Percentiles rank a stretch among this genome's conserved stretches.
These are phyloP conservation scores for Holocentrus rufus DNA, from an alignment of 2,797 vertebrate species.

Conservation along the genomic window DNA sequence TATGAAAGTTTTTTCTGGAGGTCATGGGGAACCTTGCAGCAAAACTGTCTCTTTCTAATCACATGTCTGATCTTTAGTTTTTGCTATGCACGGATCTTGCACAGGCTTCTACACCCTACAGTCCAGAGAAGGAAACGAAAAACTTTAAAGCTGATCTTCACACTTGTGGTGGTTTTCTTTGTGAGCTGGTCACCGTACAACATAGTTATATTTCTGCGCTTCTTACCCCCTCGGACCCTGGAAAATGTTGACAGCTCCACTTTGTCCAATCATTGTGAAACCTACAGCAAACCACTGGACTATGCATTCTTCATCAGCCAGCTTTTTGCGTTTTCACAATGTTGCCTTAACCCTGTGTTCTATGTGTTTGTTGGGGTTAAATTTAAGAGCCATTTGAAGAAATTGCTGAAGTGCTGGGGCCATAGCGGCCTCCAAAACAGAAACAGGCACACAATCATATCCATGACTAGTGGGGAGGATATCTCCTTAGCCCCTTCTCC, in stretches of 20 bases:
- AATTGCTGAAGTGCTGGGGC: constrained; percentile 61
- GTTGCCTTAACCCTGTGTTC: constrained; percentile 93
- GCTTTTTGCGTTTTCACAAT: constrained; percentile 90
- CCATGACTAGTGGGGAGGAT: constrained; percentile 76
- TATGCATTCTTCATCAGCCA: constrained; percentile 81
- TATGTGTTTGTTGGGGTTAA: constrained; percentile 93
- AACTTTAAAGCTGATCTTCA: constrained; percentile 89
- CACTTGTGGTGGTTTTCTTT: constrained; percentile 88
- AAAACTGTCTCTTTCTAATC: constrained; percentile 86
- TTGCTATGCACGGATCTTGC: constrained; percentile 88
- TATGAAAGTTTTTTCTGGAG: constrained; percentile 67
- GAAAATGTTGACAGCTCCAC: fast-evolving
- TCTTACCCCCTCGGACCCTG: constrained; percentile 4
- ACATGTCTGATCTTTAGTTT: constrained; percentile 83
- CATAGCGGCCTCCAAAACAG: constrained; percentile 12
- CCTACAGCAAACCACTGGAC: constrained; percentile 34
- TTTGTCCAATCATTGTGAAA: constrained; percentile 59
- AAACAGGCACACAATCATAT: constrained; percentile 62
- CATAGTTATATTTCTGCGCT: constrained; percentile 81
- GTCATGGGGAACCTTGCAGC: constrained; percentile 79
- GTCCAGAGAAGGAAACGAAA: constrained; percentile 83
- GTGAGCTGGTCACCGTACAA: constrained; percentile 95
- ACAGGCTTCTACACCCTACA: constrained; percentile 80
- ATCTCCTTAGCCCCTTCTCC: constrained; percentile 34
- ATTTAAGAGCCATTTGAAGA: constrained; percentile 89